Conservation (phyloP, 2,797 vertebrate species). For the Graptemys geographica region DNA sequence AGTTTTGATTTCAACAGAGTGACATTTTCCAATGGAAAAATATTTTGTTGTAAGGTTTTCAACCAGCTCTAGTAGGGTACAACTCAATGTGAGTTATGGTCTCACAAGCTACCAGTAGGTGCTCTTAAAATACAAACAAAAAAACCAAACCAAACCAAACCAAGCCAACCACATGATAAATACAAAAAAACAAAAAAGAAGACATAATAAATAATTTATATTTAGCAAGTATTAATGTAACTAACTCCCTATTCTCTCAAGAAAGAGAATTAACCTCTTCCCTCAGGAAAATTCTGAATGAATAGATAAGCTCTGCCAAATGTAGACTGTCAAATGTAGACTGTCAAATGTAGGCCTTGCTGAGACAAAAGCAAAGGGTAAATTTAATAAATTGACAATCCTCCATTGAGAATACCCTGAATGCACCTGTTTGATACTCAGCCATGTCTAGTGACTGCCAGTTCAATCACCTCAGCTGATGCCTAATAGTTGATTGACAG, state of each 20-base stretch:
- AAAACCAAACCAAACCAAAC: too few relatives aligned
- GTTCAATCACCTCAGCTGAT: background rate
- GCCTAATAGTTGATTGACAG: background rate
- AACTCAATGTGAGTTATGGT: background rate
- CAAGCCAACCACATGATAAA: background rate
- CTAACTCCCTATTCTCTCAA: background rate
- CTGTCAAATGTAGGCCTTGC: background rate
- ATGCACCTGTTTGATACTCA: background rate
- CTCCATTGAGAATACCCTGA: background rate
- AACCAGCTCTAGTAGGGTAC: background rate
- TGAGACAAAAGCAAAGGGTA: background rate
- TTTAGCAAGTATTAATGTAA: background rate
- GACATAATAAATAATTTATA: background rate
- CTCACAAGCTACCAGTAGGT: background rate
- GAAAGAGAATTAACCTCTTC: background rate
- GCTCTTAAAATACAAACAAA: background rate
- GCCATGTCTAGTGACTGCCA: background rate
- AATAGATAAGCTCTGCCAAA: background rate
- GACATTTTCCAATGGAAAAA: background rate
- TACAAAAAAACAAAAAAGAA: background rate
- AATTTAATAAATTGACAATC: background rate
- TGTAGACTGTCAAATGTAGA: background rate
- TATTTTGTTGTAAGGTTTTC: too few relatives aligned
- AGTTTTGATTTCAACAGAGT: background rate
- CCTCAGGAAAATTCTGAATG: background rate